Evolutionary conservation across 2,113 vertebrate species (phyloP), one percentile per base, ranked within the genome.

Genomic region (Menura novaehollandiae): DNA sequence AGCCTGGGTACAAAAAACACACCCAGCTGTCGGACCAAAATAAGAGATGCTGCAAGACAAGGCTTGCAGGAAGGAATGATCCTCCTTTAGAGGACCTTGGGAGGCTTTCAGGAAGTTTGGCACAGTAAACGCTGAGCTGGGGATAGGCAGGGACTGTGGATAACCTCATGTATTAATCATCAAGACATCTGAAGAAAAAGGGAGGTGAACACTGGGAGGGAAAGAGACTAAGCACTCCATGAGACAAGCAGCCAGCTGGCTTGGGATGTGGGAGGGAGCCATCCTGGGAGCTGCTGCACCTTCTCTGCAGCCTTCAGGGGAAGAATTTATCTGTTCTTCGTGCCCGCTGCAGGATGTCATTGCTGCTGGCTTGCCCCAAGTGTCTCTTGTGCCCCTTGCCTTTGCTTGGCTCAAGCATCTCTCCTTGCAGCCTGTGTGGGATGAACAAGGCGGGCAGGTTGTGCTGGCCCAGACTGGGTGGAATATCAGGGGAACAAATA

Each of bases 1-100:
- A 87, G 60, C 69, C 69, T 69, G 68, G 10, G 59, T 84, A 18
- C 39, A 49, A 35, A 60, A 58, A 79, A 39, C 33, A 4, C 78
- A 39, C 67, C 56, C 89, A 71, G 74, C 15, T 3, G 0, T 66
- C 85, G 22, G 43, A 85, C 21, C 32, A 39, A 3, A 37, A 6
- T 44, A 66, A 49, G 67, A 81, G 76, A 14, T 89, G 86, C 68
- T 89, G 84, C 96, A 95, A 93, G 96, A 97, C 76, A 52, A 87
- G 86, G 94, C 95, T 96, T 95, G 96, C 69, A 72, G 56, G 28
- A 32, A 87, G 69, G 56, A 78, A 39, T n/a, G 47, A 75, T 95
- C 73, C 52, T 94, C 35, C 74, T 79, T 53, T 35, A 39, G 68
- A 92, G 89, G 91, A 84, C 83, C 64, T 37, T 78, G 89, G 83